Percentiles rank a stretch among this genome's conserved stretches.
Evolutionary conservation across 2,113 vertebrate species (phyloP).

Genomic region (Etia nguti): DNA sequence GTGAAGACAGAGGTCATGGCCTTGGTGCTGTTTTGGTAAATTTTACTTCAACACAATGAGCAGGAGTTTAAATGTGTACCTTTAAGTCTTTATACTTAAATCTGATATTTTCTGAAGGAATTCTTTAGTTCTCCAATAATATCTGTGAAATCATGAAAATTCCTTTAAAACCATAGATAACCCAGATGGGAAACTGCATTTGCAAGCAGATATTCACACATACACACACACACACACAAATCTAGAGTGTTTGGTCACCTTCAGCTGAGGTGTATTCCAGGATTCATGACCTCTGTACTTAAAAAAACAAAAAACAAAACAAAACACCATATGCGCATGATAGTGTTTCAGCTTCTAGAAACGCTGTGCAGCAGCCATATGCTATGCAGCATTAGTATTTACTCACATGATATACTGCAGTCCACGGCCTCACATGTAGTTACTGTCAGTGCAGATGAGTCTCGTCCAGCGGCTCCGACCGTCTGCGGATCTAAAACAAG

Average conservation of each 20-base stretch:
- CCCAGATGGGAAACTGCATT: not conserved
- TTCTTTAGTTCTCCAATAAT: not conserved
- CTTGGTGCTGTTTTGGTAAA: not conserved
- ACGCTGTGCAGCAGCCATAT: not conserved
- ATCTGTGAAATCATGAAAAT: not conserved
- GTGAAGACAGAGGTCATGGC: not conserved
- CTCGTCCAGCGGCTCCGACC: not conserved
- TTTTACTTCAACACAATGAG: not conserved
- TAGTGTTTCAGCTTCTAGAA: not conserved
- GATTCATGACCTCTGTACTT: not conserved
- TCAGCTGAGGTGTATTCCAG: rapidly evolving
- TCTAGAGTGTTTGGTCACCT: not conserved
- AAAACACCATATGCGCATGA: not conserved
- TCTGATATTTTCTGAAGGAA: not conserved
- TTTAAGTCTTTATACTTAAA: not conserved
- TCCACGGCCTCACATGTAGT: not conserved
- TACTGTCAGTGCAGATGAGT: not conserved
- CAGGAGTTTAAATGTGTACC: not conserved
- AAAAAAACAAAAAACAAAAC: no score
- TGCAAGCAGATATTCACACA: not conserved
- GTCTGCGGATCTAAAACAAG: not conserved
- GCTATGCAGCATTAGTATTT: not conserved
- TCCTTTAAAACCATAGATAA: not conserved
- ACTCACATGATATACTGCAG: not conserved
- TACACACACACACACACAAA: not conserved